These are phyloP conservation scores for Hucho hucho DNA, from an alignment of 2,113 vertebrate species.

Conservation along the genomic window DNA sequence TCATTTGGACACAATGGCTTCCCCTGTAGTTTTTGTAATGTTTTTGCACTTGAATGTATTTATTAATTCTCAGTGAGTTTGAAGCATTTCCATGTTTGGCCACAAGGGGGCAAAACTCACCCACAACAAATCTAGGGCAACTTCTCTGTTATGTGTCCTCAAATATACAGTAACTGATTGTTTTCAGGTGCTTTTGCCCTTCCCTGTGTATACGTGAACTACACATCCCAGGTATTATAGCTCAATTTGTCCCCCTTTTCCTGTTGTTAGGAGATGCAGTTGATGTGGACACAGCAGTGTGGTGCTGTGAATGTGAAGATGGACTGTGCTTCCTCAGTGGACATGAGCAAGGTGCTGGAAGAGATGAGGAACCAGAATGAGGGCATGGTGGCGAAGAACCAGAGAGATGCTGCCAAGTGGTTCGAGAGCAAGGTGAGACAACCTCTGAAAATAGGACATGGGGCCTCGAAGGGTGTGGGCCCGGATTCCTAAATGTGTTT, in stretches of 20 bases:
- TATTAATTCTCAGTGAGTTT: background rate
- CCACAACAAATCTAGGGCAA: too few species aligned
- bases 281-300: slow-evolving; percentile 44
- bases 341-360: slow-evolving; percentile 64
- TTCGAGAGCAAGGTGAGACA: slow-evolving; percentile 77
- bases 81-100: background rate
- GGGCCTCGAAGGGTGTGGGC: too few species aligned
- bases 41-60: too few species aligned
- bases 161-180: background rate
- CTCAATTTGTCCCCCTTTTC: background rate
- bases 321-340: slow-evolving; percentile 60
- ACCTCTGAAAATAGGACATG: too few species aligned
- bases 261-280: slow-evolving; percentile 69
- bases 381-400: slow-evolving; percentile 68
- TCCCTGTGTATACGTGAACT: background rate
- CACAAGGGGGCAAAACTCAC: background rate
- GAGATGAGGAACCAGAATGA: slow-evolving; percentile 79
- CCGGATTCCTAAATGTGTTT: too few species aligned
- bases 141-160: too few species aligned
- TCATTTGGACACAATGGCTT: too few species aligned
- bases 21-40: too few species aligned
- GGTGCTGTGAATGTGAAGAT: slow-evolving; percentile 74
- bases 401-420: slow-evolving; percentile 69
- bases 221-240: background rate
- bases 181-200: background rate